Evolutionary conservation across 2,888 invertebrate species (phyloP).

Genomic region (Epirrita christyi): DNA sequence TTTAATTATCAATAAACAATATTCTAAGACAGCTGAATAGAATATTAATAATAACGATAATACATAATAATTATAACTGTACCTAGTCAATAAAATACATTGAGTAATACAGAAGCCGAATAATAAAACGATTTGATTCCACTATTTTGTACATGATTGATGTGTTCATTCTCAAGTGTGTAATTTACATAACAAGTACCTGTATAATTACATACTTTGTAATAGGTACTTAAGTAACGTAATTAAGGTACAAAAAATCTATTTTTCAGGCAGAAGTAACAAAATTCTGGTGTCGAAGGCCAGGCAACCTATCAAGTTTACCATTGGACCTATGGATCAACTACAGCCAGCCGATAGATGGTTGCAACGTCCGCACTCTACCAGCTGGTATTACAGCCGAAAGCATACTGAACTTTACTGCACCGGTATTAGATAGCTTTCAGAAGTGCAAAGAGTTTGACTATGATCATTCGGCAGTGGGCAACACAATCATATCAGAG

Average conservation of each 20-base stretch:
- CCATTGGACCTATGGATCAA: constrained; percentile 87
- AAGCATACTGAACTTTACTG: constrained; percentile 67
- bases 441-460: constrained; percentile 86
- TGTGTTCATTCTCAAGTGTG: constrained; percentile 12
- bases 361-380: constrained; percentile 83
- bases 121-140: constrained; percentile 13
- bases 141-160: constrained; percentile 12
- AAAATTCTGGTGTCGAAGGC: constrained; percentile 89
- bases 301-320: constrained; percentile 81
- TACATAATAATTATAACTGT: too few species aligned
- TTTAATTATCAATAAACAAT: too few species aligned
- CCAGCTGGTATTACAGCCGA: constrained; percentile 63
- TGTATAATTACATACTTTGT: not conserved
- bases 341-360: constrained; percentile 86
- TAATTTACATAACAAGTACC: constrained; percentile 12
- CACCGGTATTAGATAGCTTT: constrained; percentile 66
- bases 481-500: constrained; percentile 89
- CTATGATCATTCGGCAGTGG: constrained; percentile 83
- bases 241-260: not conserved
- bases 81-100: not conserved
- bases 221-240: not conserved
- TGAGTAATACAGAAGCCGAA: not conserved
- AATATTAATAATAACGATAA: too few species aligned
- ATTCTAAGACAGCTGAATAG: too few species aligned
- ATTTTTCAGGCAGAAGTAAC: constrained; percentile 83